These are phyloP conservation scores for Craterocephalus amniculus DNA, from an alignment of 2,797 vertebrate species.

Conservation along the genomic window DNA sequence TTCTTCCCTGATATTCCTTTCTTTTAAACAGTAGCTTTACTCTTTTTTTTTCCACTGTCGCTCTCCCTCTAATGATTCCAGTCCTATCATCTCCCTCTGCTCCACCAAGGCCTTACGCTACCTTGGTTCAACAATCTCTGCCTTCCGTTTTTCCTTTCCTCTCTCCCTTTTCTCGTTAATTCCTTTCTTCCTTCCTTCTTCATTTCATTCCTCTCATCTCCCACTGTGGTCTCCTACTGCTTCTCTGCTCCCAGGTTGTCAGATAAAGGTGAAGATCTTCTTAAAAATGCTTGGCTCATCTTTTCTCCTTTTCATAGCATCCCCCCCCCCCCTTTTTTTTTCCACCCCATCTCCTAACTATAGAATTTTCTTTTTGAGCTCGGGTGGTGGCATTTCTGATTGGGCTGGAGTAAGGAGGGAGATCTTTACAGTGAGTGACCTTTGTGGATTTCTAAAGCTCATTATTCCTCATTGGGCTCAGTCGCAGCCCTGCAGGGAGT, in stretches of 20 bases:
- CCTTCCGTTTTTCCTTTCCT: constrained; percentile 38
- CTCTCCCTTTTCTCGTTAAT: constrained; percentile 11
- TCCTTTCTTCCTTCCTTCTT: constrained; percentile 27
- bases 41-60: constrained; percentile 43
- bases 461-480: constrained; percentile 79
- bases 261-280: constrained; percentile 74
- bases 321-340: too few relatives aligned
- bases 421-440: constrained; percentile 77
- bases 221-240: constrained; percentile 42
- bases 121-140: constrained; percentile 47
- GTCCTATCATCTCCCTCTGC: constrained; percentile 41
- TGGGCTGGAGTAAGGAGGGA: constrained; percentile 51
- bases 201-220: constrained; percentile 47
- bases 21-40: constrained; percentile 45
- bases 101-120: constrained; percentile 22
- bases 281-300: constrained; percentile 61
- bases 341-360: constrained; percentile 45
- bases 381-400: constrained; percentile 72
- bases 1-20: constrained; percentile 57
- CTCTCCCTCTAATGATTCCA: constrained; percentile 58
- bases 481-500: constrained; percentile 62
- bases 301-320: constrained; percentile 40
- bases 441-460: constrained; percentile 83
- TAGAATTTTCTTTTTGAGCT: constrained; percentile 64
- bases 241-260: constrained; percentile 65